A percentile compares a stretch with the other conserved stretches of the same genome.
phyloP scores from a whole-genome alignment of 2,113 vertebrate species.

The Poicephalus gulielmi region DNA sequence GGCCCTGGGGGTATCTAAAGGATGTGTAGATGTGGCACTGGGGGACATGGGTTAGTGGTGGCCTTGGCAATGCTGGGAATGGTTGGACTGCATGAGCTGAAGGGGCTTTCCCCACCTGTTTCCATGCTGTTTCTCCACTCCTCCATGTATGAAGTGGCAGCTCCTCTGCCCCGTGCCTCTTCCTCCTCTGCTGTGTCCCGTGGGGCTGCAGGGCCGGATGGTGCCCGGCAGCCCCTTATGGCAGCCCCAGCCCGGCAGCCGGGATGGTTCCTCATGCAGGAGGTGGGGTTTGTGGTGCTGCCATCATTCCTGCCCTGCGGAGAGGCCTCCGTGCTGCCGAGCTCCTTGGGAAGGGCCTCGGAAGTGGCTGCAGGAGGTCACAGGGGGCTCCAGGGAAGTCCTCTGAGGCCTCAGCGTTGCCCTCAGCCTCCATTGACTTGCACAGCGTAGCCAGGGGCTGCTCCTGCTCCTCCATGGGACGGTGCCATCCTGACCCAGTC shows the following conservation, averaged over 20 bases:
- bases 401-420: too few relatives aligned
- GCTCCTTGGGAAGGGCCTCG: not conserved
- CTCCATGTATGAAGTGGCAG: fast-evolving
- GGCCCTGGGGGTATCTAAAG: too few relatives aligned
- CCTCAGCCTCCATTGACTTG: too few relatives aligned
- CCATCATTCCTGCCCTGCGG: too few relatives aligned
- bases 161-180: fast-evolving
- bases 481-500: too few relatives aligned
- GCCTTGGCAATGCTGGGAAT: not conserved
- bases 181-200: not conserved
- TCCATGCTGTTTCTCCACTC: not conserved
- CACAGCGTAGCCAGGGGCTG: too few relatives aligned
- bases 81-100: not conserved
- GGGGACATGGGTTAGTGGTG: not conserved
- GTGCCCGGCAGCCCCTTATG: not conserved
- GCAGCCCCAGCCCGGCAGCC: not conserved
- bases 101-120: not conserved
- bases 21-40: too few relatives aligned
- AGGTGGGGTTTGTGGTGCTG: not conserved
- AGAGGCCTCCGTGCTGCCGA: too few relatives aligned
- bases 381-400: too few relatives aligned
- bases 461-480: too few relatives aligned
- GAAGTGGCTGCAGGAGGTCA: not conserved
- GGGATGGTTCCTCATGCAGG: not conserved
- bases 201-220: not conserved